Percentiles rank a stretch among this genome's conserved stretches.
These are phyloP conservation scores for Melieria picta DNA, from an alignment of 2,888 invertebrate species.

Conservation along the genomic window DNA sequence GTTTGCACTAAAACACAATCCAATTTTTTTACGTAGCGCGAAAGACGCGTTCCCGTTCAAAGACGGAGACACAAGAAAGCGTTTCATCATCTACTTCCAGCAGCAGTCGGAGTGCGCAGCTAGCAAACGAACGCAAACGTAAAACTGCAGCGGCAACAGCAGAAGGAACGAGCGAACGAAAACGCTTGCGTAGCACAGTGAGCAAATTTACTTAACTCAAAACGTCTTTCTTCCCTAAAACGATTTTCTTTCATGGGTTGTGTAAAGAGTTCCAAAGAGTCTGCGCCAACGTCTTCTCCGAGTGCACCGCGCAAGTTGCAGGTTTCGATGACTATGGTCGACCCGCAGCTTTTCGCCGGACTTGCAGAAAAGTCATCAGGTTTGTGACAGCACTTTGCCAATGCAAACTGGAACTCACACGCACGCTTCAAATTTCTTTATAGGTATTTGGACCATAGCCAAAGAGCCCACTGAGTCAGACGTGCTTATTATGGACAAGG, in stretches of 20 bases:
- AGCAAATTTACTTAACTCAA: not conserved
- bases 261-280: slow-evolving; percentile 19
- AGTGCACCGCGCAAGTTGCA: slow-evolving; percentile 15
- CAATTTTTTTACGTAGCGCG: not conserved
- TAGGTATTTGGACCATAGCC: slow-evolving; percentile 68
- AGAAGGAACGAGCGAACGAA: slow-evolving; percentile 19
- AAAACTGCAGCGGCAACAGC: slow-evolving; percentile 11
- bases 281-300: not conserved
- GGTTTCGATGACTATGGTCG: slow-evolving; percentile 46
- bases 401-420: not conserved
- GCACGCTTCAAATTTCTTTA: not conserved
- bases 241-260: slow-evolving; percentile 7
- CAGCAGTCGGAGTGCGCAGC: not conserved
- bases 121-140: slow-evolving; percentile 29
- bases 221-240: not conserved
- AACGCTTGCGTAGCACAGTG: slow-evolving; percentile 35
- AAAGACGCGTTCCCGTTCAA: slow-evolving; percentile 26
- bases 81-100: slow-evolving; percentile 13
- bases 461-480: slow-evolving; percentile 65
- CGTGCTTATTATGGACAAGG: slow-evolving; percentile 69
- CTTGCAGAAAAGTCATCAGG: slow-evolving; percentile 39
- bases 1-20: not conserved
- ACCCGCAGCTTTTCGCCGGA: slow-evolving; percentile 37
- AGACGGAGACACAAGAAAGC: slow-evolving; percentile 33
- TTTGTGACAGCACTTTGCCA: slow-evolving; percentile 8